Percentiles rank a stretch among this genome's conserved stretches.
Conservation (phyloP, 2,113 vertebrate species). For the Onychorhynchus coronatus region DNA sequence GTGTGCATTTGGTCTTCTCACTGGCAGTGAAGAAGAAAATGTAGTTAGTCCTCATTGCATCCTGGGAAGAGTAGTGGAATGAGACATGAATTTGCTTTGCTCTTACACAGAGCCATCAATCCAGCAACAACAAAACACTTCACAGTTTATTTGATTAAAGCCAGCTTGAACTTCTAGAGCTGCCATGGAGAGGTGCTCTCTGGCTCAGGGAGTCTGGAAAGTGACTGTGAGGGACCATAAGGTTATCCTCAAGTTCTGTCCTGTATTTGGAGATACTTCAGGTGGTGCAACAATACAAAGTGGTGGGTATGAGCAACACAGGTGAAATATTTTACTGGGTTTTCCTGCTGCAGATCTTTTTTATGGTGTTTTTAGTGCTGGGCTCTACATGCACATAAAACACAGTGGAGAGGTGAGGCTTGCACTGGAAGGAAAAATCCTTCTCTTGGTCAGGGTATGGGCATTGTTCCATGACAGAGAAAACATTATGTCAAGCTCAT, state of each 20-base stretch:
- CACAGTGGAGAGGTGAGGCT: not conserved
- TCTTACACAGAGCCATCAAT: not conserved
- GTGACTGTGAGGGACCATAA: not conserved
- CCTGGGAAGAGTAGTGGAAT: not conserved
- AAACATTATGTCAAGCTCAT: not conserved
- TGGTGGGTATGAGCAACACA: not conserved
- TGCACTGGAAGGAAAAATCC: not conserved
- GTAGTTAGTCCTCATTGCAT: not conserved
- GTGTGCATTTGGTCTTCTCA: not conserved
- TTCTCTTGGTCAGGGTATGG: not conserved
- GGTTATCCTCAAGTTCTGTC: not conserved
- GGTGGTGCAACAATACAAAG: not conserved
- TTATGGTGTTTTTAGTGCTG: not conserved
- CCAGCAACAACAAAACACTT: not conserved
- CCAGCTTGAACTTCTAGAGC: not conserved
- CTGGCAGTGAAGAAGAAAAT: not conserved
- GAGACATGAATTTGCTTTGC: not conserved
- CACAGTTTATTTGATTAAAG: not conserved
- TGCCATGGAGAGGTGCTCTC: not conserved
- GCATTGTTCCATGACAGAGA: not conserved
- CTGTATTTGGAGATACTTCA: not conserved
- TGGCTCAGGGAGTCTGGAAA: not conserved
- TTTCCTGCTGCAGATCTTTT: not conserved
- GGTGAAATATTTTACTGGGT: not conserved
- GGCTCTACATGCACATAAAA: not conserved